phyloP scores from a whole-genome alignment of 1,140 invertebrate genomes.

The Drosophila willistoni region DNA sequence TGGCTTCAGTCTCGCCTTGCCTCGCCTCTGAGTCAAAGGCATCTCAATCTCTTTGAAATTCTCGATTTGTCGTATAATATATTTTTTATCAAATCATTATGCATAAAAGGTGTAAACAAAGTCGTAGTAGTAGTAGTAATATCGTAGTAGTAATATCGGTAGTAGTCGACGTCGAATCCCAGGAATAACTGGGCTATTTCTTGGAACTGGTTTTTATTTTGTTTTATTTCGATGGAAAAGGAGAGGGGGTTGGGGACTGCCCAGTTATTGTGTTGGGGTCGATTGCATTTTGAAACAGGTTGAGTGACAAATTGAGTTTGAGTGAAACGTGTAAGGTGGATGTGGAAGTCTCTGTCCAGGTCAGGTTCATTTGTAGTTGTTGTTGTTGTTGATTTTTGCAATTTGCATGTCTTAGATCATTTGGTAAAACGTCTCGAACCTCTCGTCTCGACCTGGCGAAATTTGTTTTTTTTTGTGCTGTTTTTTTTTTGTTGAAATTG shows the following conservation, averaged over 20 bases:
- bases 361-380: conserved; percentile 25
- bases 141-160: neutral
- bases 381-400: conserved; percentile 30
- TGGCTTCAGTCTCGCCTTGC: neutral
- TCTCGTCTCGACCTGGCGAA: conserved; percentile 38
- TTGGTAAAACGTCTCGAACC: conserved; percentile 25
- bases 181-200: conserved; percentile 60
- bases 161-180: conserved; percentile 48
- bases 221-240: neutral
- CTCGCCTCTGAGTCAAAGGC: conserved; percentile 1
- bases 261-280: neutral
- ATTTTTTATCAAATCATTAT: conserved; percentile 1
- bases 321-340: conserved; percentile 15
- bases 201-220: conserved; percentile 62
- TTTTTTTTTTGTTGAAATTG: conserved; percentile 47
- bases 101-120: conserved; percentile 51
- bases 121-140: neutral
- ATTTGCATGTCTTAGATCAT: conserved; percentile 70
- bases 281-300: conserved; percentile 55
- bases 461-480: conserved; percentile 50
- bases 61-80: neutral
- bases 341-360: conserved; percentile 20
- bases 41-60: neutral
- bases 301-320: conserved; percentile 65
- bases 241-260: neutral